phyloP scores from a whole-genome alignment of 2,888 invertebrate genomes.

The Lucinisca nassula region DNA sequence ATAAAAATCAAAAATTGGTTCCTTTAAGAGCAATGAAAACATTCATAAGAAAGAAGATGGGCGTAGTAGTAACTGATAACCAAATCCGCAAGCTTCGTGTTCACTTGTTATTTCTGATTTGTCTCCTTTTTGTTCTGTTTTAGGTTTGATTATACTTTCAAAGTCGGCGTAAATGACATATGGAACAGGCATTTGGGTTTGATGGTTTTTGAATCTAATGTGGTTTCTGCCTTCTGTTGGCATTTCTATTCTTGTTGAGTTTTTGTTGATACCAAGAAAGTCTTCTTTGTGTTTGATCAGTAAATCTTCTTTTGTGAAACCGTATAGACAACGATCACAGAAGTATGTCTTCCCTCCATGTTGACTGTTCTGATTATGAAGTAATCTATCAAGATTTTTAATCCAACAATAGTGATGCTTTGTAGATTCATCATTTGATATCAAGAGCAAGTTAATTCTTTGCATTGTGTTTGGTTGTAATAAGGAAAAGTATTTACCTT shows the following conservation, averaged over 20 bases:
- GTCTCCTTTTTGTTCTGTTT: background rate
- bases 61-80: no score
- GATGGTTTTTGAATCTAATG: constrained; percentile 26
- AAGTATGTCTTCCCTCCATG: constrained; percentile 29
- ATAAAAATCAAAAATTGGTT: no score
- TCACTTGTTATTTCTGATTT: constrained; percentile 14
- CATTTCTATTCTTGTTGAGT: constrained; percentile 32
- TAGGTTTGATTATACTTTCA: background rate
- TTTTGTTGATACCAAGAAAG: constrained; percentile 36
- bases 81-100: no score
- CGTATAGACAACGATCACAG: constrained; percentile 36
- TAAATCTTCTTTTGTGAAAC: constrained; percentile 34
- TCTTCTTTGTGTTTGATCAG: constrained; percentile 38
- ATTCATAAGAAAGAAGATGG: no score
- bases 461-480: constrained; percentile 31
- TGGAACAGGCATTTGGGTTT: constrained; percentile 36
- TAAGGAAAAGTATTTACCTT: constrained; percentile 32
- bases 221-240: constrained; percentile 20
- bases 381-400: background rate
- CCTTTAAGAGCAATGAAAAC: no score
- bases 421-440: constrained; percentile 30
- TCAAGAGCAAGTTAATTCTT: constrained; percentile 21
- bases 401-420: constrained; percentile 35
- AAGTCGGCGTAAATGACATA: constrained; percentile 33
- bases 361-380: constrained; percentile 16